A percentile compares a stretch with the other conserved stretches of the same genome.
These are phyloP conservation scores for Stegostoma tigrinum DNA, from an alignment of 2,113 vertebrate species.

Conservation along the genomic window DNA sequence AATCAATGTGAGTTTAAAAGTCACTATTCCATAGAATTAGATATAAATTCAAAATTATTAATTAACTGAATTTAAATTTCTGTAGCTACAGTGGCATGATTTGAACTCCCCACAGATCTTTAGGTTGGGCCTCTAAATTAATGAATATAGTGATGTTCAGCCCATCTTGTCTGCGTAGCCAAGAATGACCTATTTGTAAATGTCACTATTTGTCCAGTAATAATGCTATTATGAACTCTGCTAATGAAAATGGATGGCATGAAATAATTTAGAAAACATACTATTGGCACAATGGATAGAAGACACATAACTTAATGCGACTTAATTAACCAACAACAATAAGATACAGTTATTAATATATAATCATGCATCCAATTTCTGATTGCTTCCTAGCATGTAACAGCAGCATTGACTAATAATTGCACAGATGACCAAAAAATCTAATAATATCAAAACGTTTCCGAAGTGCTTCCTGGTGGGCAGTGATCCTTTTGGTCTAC, in stretches of 20 bases:
- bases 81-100: too few species aligned
- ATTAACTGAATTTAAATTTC: too few species aligned
- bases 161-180: too few species aligned
- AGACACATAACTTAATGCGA: neutral
- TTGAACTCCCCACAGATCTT: too few species aligned
- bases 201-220: neutral
- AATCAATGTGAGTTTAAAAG: too few species aligned
- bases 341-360: neutral
- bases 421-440: neutral
- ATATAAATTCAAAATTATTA: too few species aligned
- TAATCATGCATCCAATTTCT: neutral
- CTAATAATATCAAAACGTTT: neutral
- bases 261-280: neutral
- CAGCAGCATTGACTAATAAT: neutral
- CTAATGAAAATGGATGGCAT: neutral
- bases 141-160: too few species aligned
- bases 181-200: neutral
- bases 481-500: neutral
- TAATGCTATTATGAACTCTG: neutral
- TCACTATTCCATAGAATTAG: too few species aligned
- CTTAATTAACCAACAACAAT: slow-evolving; percentile 7
- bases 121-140: too few species aligned
- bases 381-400: neutral
- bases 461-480: neutral
- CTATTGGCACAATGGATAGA: neutral